phyloP scores from a whole-genome alignment of 2,797 vertebrate species.

The Schizopygopsis pylzovi region DNA sequence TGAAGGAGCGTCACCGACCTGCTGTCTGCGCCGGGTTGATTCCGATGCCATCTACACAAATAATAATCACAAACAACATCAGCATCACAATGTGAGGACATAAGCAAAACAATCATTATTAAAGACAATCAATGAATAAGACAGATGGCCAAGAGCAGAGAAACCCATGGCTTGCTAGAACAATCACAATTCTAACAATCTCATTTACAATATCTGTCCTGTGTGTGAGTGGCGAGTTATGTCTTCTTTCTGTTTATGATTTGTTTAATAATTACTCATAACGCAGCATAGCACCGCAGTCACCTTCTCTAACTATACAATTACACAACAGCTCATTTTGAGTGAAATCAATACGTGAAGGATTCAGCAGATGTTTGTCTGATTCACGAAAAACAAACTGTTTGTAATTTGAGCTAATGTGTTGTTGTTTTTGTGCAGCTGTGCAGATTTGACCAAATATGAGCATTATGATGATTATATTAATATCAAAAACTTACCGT shows the following conservation, averaged over 20 bases:
- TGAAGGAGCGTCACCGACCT: constrained; percentile 79
- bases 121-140: constrained; percentile 48
- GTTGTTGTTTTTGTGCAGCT: neutral
- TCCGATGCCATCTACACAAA: constrained; percentile 91
- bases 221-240: neutral
- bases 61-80: constrained; percentile 35
- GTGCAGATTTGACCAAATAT: neutral
- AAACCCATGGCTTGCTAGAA: neutral
- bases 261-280: neutral
- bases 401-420: neutral
- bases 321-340: neutral
- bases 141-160: constrained; percentile 19
- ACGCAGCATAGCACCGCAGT: neutral
- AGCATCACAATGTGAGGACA: constrained; percentile 2
- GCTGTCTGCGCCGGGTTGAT: constrained; percentile 97
- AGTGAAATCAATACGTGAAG: neutral
- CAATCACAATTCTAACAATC: constrained; percentile 6
- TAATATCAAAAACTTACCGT: constrained; percentile 83
- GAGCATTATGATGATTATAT: neutral
- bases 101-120: constrained; percentile 30
- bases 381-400: neutral
- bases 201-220: constrained; percentile 8
- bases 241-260: neutral
- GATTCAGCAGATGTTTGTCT: neutral
- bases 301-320: neutral